Evolutionary conservation across 23 tunicate genomes (phyloP).

Genomic region (Trididemnum clinides): DNA sequence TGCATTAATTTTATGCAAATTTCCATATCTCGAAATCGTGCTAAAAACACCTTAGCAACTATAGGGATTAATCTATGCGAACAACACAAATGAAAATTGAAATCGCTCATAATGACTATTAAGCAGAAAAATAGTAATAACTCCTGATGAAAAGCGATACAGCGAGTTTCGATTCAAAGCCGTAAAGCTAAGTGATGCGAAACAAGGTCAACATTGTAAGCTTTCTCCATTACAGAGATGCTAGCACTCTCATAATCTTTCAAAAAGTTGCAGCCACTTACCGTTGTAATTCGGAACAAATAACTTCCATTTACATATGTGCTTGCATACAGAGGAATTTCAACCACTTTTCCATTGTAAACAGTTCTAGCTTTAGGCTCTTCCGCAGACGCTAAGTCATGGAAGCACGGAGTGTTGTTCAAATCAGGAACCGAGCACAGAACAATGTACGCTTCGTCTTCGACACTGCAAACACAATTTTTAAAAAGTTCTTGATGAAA

Average conservation of each 20-base stretch:
- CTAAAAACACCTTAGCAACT: too few species aligned
- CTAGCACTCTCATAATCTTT: neutral
- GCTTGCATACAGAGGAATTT: slow-evolving; percentile 37
- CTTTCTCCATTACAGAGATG: too few species aligned
- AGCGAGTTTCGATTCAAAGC: too few species aligned
- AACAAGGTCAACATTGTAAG: too few species aligned
- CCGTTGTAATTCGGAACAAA: slow-evolving; percentile 56
- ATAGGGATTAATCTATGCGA: too few species aligned
- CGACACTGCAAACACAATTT: slow-evolving; percentile 20
- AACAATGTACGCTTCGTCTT: slow-evolving; percentile 3
- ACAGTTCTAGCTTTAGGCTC: neutral
- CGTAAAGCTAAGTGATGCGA: too few species aligned
- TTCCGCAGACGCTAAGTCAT: neutral
- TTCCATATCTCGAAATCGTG: too few species aligned
- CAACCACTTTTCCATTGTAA: slow-evolving; percentile 10
- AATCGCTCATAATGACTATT: too few species aligned
- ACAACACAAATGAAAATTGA: too few species aligned
- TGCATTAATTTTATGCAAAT: too few species aligned
- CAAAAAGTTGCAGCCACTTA: slow-evolving; percentile 11
- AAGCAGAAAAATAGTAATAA: too few species aligned
- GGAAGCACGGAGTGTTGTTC: neutral
- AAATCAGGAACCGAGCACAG: slow-evolving; percentile 11
- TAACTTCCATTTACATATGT: slow-evolving; percentile 59
- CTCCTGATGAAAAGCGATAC: too few species aligned
- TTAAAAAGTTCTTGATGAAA: neutral